phyloP scores from a whole-genome alignment of 2,888 invertebrate species.

The Orthosia cruda region DNA sequence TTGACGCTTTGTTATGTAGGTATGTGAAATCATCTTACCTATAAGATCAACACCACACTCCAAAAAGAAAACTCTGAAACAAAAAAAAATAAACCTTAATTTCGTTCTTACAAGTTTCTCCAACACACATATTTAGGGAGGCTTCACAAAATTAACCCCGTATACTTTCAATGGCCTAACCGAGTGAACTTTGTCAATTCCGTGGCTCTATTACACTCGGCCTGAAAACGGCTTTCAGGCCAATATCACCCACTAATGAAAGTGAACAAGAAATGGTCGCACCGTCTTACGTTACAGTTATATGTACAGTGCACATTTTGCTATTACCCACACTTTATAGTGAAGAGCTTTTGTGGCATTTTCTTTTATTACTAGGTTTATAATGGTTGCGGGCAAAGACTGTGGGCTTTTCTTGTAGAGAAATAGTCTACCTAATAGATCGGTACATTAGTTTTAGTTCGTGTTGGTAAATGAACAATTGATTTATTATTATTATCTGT shows the following conservation, averaged over 20 bases:
- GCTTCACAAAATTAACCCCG: constrained; percentile 27
- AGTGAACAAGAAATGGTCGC: constrained; percentile 77
- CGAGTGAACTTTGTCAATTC: constrained; percentile 65
- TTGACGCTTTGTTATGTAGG: no score
- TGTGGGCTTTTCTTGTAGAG: neutral
- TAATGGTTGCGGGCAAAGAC: constrained; percentile 17
- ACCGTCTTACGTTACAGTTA: constrained; percentile 69
- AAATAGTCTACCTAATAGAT: neutral
- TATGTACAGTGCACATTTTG: constrained; percentile 66
- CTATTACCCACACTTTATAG: constrained; percentile 46
- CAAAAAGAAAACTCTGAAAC: constrained; percentile 50
- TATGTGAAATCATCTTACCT: constrained; percentile 44
- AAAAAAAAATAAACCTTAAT: constrained; percentile 43
- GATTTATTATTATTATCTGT: neutral
- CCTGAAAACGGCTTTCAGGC: constrained; percentile 62
- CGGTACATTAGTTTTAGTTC: constrained; percentile 2
- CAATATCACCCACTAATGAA: constrained; percentile 82
- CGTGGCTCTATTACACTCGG: constrained; percentile 60
- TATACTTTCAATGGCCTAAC: constrained; percentile 31
- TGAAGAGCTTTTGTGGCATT: constrained; percentile 36
- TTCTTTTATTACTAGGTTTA: constrained; percentile 52
- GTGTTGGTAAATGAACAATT: neutral
- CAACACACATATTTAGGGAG: constrained; percentile 23
- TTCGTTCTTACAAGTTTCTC: constrained; percentile 6
- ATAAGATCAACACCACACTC: constrained; percentile 10